phyloP scores from a whole-genome alignment of 2,888 invertebrate species.

The Diachrysia chrysitis region DNA sequence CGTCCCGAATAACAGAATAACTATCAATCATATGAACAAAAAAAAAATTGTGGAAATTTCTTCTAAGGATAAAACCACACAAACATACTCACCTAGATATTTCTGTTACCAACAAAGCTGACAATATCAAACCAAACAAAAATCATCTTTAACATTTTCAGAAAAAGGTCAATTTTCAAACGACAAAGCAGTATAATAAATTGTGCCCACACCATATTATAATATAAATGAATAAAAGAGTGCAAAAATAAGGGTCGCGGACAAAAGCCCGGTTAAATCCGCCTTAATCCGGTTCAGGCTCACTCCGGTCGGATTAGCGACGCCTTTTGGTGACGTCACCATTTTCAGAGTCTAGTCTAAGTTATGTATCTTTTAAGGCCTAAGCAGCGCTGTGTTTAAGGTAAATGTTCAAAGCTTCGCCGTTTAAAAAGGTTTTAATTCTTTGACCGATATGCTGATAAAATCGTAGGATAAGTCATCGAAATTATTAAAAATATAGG shows the following conservation, averaged over 20 bases:
- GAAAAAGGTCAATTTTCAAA: not conserved
- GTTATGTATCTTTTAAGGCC: constrained; percentile 13
- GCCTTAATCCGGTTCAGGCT: constrained; percentile 35
- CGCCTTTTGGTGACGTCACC: constrained; percentile 39
- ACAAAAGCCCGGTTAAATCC: constrained; percentile 31
- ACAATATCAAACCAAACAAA: not conserved
- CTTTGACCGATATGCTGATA: not conserved
- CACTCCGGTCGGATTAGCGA: constrained; percentile 47
- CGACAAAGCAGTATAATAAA: not conserved
- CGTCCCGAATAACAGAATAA: too few relatives aligned
- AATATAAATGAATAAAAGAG: constrained; percentile 28
- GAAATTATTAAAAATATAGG: not conserved
- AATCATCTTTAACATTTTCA: not conserved
- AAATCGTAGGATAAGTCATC: not conserved
- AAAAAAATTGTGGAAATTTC: too few relatives aligned
- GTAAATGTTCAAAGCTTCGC: not conserved
- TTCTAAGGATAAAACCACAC: too few relatives aligned
- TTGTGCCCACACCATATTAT: constrained; percentile 8
- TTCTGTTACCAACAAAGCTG: not conserved
- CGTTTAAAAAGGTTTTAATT: not conserved
- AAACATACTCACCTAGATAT: not conserved
- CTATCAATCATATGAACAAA: too few relatives aligned
- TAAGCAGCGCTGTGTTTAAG: not conserved
- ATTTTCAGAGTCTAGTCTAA: constrained; percentile 15
- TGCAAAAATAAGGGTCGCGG: constrained; percentile 9